phyloP scores from a whole-genome alignment of 2,113 vertebrate species.

The Macquaria australasica region DNA sequence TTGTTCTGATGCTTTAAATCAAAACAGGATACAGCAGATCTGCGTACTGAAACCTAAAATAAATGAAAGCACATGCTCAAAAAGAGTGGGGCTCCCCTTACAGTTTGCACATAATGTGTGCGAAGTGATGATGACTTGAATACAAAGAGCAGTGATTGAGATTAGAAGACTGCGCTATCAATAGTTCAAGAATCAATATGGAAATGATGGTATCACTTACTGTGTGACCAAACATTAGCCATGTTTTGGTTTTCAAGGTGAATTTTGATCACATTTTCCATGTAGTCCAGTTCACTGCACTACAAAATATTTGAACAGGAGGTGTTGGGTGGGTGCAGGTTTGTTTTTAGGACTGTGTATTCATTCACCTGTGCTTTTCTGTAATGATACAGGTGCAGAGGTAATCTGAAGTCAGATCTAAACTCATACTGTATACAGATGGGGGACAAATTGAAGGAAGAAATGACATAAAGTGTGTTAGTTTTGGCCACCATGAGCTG shows the following conservation, averaged over 20 bases:
- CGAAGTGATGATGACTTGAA: neutral
- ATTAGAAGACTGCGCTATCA: neutral
- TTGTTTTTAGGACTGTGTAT: neutral
- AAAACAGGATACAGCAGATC: conserved; percentile 10
- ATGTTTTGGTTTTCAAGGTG: conserved; percentile 33
- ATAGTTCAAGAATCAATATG: conserved; percentile 1
- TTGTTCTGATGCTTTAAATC: conserved; percentile 30
- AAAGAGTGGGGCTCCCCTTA: neutral
- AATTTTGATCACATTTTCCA: conserved; percentile 38
- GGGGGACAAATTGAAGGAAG: neutral
- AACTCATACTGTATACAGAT: neutral
- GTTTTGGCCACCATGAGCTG: too few species aligned
- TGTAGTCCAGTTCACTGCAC: neutral
- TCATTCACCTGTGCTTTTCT: conserved; percentile 1
- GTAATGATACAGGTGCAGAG: neutral
- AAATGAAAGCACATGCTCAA: conserved; percentile 17
- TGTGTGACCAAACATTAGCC: neutral
- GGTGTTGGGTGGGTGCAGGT: neutral
- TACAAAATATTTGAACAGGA: conserved; percentile 44
- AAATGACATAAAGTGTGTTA: too few species aligned
- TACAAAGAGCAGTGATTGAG: conserved; percentile 6
- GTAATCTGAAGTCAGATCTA: conserved; percentile 1
- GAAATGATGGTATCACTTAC: conserved; percentile 7
- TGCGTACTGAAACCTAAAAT: conserved; percentile 8
- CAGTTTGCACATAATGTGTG: conserved; percentile 4